Base-by-base conservation (phyloP, 1,140 invertebrate species). In the Drosophila nasuta region DNA sequence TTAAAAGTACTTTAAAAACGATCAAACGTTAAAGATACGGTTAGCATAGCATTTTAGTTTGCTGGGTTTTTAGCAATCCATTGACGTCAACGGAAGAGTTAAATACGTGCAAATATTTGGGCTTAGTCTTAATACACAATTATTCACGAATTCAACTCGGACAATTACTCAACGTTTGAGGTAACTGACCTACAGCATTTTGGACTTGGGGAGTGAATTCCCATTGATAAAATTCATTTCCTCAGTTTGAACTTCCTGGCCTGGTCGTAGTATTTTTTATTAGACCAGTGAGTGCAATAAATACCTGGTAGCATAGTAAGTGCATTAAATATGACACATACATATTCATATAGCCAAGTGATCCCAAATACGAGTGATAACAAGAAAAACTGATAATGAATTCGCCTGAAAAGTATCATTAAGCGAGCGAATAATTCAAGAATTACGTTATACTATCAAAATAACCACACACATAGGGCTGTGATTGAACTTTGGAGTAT, bases 171-270 rank as follows among this genome's bases (percentile, higher is more conserved):
- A 54, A 17, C 1, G 10, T 3, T 25, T 7, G 13, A 25, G 48
- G 28, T 58, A 74, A 77, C 30, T 75, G 83, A 87, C 82, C 82
- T 87, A 54, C 49, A 69, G 13, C 49, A 82, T 77, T 11, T 35
- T 77, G 60, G 62, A 71, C 62, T 66, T 28, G 41, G 3, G 6
- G 25, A 64, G 65, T 88, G 77, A 52, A 83, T 71, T 85, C 49
- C 45, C 77, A 87, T 87, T 87, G 66, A 88, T 80, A 72, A 87
- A 25, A 88, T 59, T 74, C 35, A 82, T 20, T 82, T 87, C 69
- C 83, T 45, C 3, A 17, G 52, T 54, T 5, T 13, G 30, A 8
- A 81, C 71, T 82, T 87, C 79, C 82, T 66, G 68, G 59, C 60
- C n/a, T 33, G 33, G 35, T 38, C 2, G n/a, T 63, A 57, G 57